Base-by-base conservation (phyloP, 2,113 vertebrate genomes). In the Corythaeola cristata region DNA sequence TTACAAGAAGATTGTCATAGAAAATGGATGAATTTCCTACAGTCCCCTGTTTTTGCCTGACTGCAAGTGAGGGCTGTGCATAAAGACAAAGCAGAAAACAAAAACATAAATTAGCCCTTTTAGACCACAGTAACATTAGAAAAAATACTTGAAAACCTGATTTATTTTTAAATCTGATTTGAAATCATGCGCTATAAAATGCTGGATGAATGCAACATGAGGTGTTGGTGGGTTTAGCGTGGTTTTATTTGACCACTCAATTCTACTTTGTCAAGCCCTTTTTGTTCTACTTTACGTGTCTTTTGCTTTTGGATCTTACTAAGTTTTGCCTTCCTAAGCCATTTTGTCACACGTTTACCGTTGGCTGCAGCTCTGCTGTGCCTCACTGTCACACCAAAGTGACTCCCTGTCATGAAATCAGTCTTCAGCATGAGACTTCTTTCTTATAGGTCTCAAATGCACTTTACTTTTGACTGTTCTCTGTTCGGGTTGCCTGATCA, bases 1-100 rank as follows among this genome's bases (percentile, higher is more conserved):
- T 96, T 98, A 96, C 87, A 95, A 98, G 97, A 97, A 96, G 97
- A 97, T 96, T 96, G 96, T 97, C 77, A 63, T 62, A 85, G 94
- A 91, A 93, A 97, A 96, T 85, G 95, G 80, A 96, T 95, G 45
- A 87, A 97, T 97, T 96, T 97, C 88, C 68, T 94, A 7, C 37
- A 23, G 69, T 95, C 69, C 18, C 41, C 50, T 66, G 14, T 9
- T 95, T 97, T 91, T 94, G 82, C 69, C 60, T 77, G n/a, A 7
- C 53, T 90, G 47, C 45, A 41, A 60, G 73, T 64, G 52, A 71
- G 66, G 58, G 39, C 50, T 35, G 60, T 89, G 52, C 28, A 33
- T 21, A 80, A 55, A 55, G 86, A 75, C 71, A 90, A 52, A 85
- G 68, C 59, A 74, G 45, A 71, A 80, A 72, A 30, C 12, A 74